Percentiles rank a stretch among this genome's conserved stretches.
phyloP scores from a whole-genome alignment of 2,797 vertebrate genomes.

The Cyprinodon diabolis region DNA sequence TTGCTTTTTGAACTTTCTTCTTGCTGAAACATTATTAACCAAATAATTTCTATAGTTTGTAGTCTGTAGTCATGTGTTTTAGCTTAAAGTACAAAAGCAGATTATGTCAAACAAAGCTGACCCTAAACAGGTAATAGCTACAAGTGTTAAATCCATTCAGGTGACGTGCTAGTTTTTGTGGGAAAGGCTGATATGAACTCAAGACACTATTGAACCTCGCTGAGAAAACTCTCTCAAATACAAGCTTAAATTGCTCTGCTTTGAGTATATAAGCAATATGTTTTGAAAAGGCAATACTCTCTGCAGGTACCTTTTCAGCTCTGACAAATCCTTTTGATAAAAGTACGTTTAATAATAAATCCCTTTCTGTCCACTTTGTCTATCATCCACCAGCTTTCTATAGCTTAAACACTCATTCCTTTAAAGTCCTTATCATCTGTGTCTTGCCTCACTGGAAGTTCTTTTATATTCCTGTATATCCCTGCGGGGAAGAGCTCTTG shows the following conservation, averaged over 20 bases:
- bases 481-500: constrained; percentile 19
- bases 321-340: neutral
- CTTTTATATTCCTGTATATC: constrained; percentile 13
- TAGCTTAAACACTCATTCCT: constrained; percentile 13
- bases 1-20: too few relatives aligned
- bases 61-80: neutral
- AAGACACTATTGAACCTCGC: neutral
- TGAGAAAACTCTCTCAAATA: too few relatives aligned
- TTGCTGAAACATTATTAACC: too few relatives aligned
- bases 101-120: neutral
- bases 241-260: neutral
- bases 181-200: neutral
- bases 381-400: neutral
- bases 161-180: neutral
- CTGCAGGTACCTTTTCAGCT: neutral
- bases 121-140: neutral
- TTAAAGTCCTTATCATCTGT: constrained; percentile 34
- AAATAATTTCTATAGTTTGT: too few relatives aligned
- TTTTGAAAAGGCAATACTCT: neutral
- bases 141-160: neutral
- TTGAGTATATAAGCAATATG: neutral
- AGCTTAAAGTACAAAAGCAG: neutral
- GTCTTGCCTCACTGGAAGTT: neutral
- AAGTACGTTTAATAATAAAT: constrained; percentile 7
- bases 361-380: neutral